Evolutionary conservation across 2,888 invertebrate genomes (phyloP).

Genomic region (Athripsodes cinereus): DNA sequence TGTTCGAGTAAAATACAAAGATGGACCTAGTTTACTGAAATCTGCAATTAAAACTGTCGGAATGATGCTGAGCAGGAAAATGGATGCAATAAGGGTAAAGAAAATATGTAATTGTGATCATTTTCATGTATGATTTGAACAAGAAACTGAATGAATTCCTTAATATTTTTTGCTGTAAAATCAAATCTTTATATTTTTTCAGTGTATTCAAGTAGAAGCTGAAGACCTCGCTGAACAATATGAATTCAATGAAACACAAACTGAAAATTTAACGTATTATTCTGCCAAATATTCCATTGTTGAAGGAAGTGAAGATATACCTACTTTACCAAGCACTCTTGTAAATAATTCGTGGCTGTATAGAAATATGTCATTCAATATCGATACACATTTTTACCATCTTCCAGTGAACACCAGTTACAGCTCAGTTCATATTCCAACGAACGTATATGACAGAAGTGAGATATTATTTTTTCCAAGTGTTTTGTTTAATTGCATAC

Average conservation of each 20-base stretch:
- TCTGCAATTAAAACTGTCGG: constrained; percentile 78
- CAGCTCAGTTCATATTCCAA: constrained; percentile 90
- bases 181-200: constrained; percentile 31
- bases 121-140: too few species aligned
- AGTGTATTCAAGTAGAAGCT: constrained; percentile 71
- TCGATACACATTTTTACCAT: constrained; percentile 79
- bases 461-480: constrained; percentile 27
- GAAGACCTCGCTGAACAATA: constrained; percentile 62
- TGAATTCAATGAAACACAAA: constrained; percentile 42
- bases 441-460: constrained; percentile 86
- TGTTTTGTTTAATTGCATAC: too few species aligned
- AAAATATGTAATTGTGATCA: too few species aligned
- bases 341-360: constrained; percentile 37
- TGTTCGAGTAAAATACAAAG: constrained; percentile 71
- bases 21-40: constrained; percentile 70
- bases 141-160: too few species aligned
- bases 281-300: constrained; percentile 74
- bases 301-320: constrained; percentile 33
- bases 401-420: constrained; percentile 71
- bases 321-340: constrained; percentile 33
- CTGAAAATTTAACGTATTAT: constrained; percentile 56
- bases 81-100: constrained; percentile 74
- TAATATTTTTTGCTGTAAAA: too few species aligned
- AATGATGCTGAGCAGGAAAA: constrained; percentile 80
- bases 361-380: constrained; percentile 54